Conservation (phyloP, 2,113 vertebrate species). For the Phocoena phocoena region DNA sequence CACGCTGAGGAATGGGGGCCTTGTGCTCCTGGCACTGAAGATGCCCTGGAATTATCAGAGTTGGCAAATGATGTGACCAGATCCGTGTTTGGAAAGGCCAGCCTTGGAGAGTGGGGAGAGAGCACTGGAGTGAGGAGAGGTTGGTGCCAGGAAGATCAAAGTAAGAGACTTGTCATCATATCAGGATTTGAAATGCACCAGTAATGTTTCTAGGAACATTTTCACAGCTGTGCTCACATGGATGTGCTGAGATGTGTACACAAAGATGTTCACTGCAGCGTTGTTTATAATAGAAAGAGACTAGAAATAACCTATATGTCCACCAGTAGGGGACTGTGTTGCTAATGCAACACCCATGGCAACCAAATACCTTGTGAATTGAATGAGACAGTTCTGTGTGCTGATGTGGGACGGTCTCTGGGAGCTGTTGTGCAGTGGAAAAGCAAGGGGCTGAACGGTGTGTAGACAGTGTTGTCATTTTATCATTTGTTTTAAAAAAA, state of each 20-base stretch:
- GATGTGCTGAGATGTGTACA: accelerated
- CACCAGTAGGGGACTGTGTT: neutral
- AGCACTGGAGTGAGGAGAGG: neutral
- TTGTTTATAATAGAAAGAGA: neutral
- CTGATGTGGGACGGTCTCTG: neutral
- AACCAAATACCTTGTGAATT: neutral
- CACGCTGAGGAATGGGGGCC: neutral
- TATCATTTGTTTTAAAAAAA: neutral
- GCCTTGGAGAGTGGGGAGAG: neutral
- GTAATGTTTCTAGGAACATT: neutral
- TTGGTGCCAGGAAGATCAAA: too few species aligned
- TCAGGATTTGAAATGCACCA: neutral
- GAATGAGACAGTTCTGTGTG: neutral
- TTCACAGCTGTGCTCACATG: neutral
- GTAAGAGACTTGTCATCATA: neutral
- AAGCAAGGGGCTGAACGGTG: neutral
- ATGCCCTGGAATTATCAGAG: neutral
- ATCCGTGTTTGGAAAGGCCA: neutral
- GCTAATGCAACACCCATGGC: neutral
- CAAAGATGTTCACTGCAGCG: neutral
- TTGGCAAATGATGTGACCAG: neutral
- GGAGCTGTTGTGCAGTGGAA: neutral
- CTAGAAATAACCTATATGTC: neutral
- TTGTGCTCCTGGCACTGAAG: neutral
- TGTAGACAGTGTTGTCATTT: neutral